Base-by-base conservation (phyloP, 2,113 vertebrate species). In the Antechinus flavipes region DNA sequence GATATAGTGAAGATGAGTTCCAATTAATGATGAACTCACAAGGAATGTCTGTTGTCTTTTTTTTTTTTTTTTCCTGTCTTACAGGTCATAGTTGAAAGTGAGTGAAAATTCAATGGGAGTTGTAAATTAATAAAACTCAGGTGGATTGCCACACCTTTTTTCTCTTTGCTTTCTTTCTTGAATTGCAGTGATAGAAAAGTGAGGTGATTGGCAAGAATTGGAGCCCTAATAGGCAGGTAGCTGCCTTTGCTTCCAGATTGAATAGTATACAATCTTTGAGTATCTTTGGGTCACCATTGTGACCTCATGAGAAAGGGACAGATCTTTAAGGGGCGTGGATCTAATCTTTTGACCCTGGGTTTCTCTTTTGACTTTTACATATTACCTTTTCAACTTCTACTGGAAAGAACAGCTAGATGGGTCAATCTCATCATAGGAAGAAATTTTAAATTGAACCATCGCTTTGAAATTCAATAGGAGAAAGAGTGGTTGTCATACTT, bases 1-100 rank as follows among this genome's bases (percentile, higher is more conserved):
- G 90, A 92, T 94, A 92, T 90, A 93, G 61, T 95, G 93, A 96
- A 94, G 96, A 95, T 96, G 91, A 61, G 92, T 89, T 94, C 93
- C 90, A 84, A 49, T 96, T 96, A 97, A 96, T 53, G 24, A 97
- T 96, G 95, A 90, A 54, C 84, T 24, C 8, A 46, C 42, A 92
- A 52, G 56, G 90, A 30, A 58, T 4, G 35, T n/a, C 4, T 19
- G 68, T n/a, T 76, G 61, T 42, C 68, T 22, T 84, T 84, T 84
- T 84, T 84, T 42, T 76, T 49, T 49, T 49, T 49, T 49, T 49
- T 91, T 76, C 94, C 42, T 42, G n/a, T 93, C 49, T 2, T 2
- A 54, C 58, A 61, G 68, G 25, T 89, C 90, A 76, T 91, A 92
- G 58, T 56, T 55, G 68, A 16, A 22, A 68, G 90, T 30, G 58